Evolutionary conservation across 2,797 vertebrate species (phyloP).

Genomic region (Dromococcyx pavoninus): DNA sequence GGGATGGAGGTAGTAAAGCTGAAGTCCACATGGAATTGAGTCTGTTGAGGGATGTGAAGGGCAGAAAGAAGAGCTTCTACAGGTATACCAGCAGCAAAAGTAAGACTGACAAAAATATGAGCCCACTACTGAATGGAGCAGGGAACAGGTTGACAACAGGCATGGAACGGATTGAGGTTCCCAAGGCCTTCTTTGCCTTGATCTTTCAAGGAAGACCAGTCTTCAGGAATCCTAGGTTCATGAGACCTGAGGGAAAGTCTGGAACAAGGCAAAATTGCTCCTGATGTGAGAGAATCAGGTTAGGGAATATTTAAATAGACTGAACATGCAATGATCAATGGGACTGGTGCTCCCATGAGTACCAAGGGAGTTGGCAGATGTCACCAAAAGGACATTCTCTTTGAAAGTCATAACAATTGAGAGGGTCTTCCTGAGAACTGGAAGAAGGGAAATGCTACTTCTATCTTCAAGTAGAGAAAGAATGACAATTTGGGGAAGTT

Average conservation of each 20-base stretch:
- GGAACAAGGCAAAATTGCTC: neutral
- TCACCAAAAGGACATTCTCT: neutral
- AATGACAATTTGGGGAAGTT: neutral
- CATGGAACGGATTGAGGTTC: neutral
- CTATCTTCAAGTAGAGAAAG: neutral
- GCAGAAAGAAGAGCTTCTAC: neutral
- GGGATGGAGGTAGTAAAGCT: neutral
- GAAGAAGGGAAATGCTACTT: neutral
- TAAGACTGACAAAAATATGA: neutral
- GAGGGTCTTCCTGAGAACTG: neutral
- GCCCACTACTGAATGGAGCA: neutral
- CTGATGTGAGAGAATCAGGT: rapidly evolving
- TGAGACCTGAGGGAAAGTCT: neutral
- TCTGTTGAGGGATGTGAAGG: neutral
- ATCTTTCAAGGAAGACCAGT: neutral
- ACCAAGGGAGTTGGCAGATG: neutral
- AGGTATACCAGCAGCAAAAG: neutral
- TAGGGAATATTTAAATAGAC: neutral
- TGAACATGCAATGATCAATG: neutral
- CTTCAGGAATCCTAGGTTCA: neutral
- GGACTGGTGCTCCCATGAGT: neutral
- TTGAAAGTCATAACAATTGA: neutral
- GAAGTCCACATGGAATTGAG: neutral
- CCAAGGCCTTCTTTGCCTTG: neutral
- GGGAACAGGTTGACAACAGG: neutral